Evolutionary conservation across 1,140 invertebrate species (phyloP), one percentile per base, ranked within the genome.

Genomic region (Drosophila suzukii): DNA sequence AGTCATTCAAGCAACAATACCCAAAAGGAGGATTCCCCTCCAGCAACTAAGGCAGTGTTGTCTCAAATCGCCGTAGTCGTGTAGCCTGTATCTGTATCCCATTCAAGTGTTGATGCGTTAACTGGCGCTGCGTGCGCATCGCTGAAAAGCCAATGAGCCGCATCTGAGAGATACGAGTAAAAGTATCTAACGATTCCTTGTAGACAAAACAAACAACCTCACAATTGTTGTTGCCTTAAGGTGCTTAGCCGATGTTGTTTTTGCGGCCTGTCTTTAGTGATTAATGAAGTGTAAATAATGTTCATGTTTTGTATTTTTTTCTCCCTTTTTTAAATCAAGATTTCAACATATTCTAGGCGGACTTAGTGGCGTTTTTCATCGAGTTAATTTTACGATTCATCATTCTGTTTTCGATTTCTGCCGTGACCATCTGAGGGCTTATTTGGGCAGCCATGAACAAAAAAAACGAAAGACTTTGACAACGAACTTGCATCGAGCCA

Each of bases 211-310:
- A 62, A 67, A 51, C 66, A 80, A 83, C 72, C 76, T 80, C 62
- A 77, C 75, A 66, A 62, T 78, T 56, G 72, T 38, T 67, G 65
- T 13, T 58, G 41, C 39, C 50, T 12, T 27, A 27, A 60, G 50
- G 13, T 67, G 38, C 38, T 30, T 54, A 12, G 54, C 39, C 46
- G 59, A n/a, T 56, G 41, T 41, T 74, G 61, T 83, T 84, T 85
- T 85, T 81, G 78, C 75, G 38, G 60, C 65, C 68, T 63, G 76
- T 86, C 83, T 88, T 54, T 75, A 66, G 71, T 89, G 83, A 88
- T 88, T 88, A 88, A 88, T 88, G 83, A 88, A 89, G 83, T 88
- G 83, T 88, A 83, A 83, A 88, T 89, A 89, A 88, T 74, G 83
- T 80, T 71, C 59, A 86, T 76, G 83, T 88, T 86, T 85, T 84